phyloP scores from a whole-genome alignment of 2,888 invertebrate genomes.

The Peribatodes rhomboidaria region DNA sequence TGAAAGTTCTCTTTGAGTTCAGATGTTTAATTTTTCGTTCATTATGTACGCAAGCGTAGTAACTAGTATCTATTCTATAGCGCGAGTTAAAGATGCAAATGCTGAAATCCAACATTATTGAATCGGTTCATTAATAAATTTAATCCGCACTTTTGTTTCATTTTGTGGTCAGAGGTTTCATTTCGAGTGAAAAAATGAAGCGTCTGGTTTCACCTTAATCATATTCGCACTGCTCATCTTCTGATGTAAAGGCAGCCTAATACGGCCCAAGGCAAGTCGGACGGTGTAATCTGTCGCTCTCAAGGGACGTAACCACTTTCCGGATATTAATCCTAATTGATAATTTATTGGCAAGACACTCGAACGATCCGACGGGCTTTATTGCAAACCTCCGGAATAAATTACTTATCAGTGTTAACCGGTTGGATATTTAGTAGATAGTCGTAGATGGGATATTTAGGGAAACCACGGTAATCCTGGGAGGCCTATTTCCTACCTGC shows the following conservation, averaged over 20 bases:
- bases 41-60: too few relatives aligned
- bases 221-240: too few relatives aligned
- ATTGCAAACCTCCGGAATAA: slow-evolving; percentile 39
- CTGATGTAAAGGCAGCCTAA: not conserved
- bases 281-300: slow-evolving; percentile 52
- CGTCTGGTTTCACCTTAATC: too few relatives aligned
- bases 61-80: too few relatives aligned
- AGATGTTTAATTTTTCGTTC: too few relatives aligned
- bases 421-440: slow-evolving; percentile 27
- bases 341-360: slow-evolving; percentile 54
- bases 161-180: too few relatives aligned
- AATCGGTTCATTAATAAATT: too few relatives aligned
- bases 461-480: not conserved
- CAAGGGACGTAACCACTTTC: slow-evolving; percentile 45
- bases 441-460: slow-evolving; percentile 13
- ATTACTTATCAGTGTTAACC: slow-evolving; percentile 37
- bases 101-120: too few relatives aligned
- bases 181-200: too few relatives aligned
- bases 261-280: slow-evolving; percentile 16
- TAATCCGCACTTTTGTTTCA: too few relatives aligned
- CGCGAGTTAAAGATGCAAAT: too few relatives aligned
- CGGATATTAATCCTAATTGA: slow-evolving; percentile 54
- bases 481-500: not conserved
- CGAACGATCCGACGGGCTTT: slow-evolving; percentile 33
- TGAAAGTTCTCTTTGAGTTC: too few relatives aligned